phyloP scores from a whole-genome alignment of 2,113 vertebrate genomes.

The Microcebus griseorufus region DNA sequence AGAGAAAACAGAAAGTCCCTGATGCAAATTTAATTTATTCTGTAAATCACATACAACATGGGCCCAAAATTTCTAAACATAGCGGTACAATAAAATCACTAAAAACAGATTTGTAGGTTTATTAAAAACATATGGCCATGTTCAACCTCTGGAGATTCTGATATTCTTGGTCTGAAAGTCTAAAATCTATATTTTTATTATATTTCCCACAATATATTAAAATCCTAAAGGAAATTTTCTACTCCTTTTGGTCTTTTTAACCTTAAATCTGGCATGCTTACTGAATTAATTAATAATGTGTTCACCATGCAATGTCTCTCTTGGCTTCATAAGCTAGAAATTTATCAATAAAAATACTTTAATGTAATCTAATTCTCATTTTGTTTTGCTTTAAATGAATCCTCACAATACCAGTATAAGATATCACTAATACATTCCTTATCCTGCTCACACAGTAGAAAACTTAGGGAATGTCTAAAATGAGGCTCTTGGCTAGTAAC shows the following conservation, averaged over 20 bases:
- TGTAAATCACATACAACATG: not conserved
- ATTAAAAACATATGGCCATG: not conserved
- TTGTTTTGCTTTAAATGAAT: conserved; percentile 29
- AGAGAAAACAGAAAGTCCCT: not conserved
- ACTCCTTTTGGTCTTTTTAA: not conserved
- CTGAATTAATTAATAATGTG: not conserved
- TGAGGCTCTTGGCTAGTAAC: not conserved
- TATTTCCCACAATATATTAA: not conserved
- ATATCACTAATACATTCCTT: not conserved
- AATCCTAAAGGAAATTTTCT: not conserved
- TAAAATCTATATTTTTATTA: not conserved
- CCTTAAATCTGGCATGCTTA: not conserved
- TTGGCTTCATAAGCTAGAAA: not conserved
- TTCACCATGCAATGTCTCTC: not conserved
- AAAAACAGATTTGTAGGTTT: not conserved
- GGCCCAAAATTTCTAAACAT: not conserved
- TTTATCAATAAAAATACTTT: not conserved
- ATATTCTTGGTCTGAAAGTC: not conserved
- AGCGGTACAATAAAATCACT: not conserved
- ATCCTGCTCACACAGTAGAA: not conserved
- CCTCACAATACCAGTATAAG: not conserved
- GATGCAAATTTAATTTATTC: not conserved
- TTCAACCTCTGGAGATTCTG: not conserved
- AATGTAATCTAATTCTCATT: not conserved
- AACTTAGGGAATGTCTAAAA: not conserved